Evolutionary conservation across 2,113 vertebrate genomes (phyloP).

Genomic region (Paratilapia polleni): DNA sequence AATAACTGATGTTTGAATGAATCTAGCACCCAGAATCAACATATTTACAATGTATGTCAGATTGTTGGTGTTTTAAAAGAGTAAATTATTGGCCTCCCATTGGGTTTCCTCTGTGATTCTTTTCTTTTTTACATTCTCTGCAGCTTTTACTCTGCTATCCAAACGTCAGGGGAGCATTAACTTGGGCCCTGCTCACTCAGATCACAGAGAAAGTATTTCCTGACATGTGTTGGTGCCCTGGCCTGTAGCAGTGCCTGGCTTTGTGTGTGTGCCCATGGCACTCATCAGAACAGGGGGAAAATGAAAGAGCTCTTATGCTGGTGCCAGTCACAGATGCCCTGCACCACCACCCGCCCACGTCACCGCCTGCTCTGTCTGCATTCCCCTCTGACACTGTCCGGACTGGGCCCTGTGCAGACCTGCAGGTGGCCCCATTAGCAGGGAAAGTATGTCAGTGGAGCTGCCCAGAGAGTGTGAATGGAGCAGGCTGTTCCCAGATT

Average conservation of each 20-base stretch:
- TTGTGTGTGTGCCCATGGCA: constrained; percentile 68
- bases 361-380: constrained; percentile 73
- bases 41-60: neutral
- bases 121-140: constrained; percentile 36
- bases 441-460: constrained; percentile 79
- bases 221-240: constrained; percentile 78
- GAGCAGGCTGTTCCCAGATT: constrained; percentile 69
- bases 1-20: neutral
- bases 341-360: constrained; percentile 62
- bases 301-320: constrained; percentile 72
- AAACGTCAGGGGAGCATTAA: constrained; percentile 61
- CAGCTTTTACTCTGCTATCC: constrained; percentile 37
- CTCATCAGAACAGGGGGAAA: constrained; percentile 69
- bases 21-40: neutral
- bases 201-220: constrained; percentile 79
- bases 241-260: constrained; percentile 67
- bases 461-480: constrained; percentile 70
- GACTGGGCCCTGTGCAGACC: constrained; percentile 65
- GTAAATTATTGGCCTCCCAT: neutral
- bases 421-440: constrained; percentile 82
- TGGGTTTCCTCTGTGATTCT: constrained; percentile 39
- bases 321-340: constrained; percentile 81
- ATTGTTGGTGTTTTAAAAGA: neutral
- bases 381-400: constrained; percentile 77
- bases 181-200: constrained; percentile 50